Evolutionary conservation across 2,113 vertebrate genomes (phyloP), one percentile per base, ranked within the genome.

Genomic region (Elaphurus davidianus): DNA sequence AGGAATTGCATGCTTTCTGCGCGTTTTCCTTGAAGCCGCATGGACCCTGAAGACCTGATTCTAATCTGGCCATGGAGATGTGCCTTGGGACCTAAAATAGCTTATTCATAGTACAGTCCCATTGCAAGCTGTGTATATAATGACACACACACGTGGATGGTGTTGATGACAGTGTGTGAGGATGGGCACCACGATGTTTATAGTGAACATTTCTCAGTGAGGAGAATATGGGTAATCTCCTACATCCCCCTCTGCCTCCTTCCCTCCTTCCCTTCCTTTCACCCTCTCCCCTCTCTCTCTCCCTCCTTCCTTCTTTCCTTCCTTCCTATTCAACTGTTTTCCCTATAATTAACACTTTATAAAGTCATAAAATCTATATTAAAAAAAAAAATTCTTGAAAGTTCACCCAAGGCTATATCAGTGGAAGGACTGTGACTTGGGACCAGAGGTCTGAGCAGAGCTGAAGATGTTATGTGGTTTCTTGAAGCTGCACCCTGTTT

Each of bases 221-320:
- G 8, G 7, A 79, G 11, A 13, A 27, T 64, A 40, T 79, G 11
- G 17, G 12, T 17, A 16, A 8, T n/a, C n/a, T 43, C 15, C 25
- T 45, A 5, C 2, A 33, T 43, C 17, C 12, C 25, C 21, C 12
- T 4, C 78, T 30, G 8, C 5, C 10, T 47, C 19, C 25, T 19
- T 30, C 2, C n/a, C 5, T 40, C 15, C 14, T 36, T 17, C n/a
- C 9, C 67, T 36, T n/a, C 1, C 2, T 9, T 74, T 12, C 43
- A 25, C 0, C 4, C 19, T n/a, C n/a, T 16, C 4, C 19, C 43
- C 10, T 0, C 36, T 7, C 57, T 6, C 3, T 33, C 11, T 43
- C 27, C 10, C 17, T 12, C 11, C 19, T 85, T 5, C 2, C 1
- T 15, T 62, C 21, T 4, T 12, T 43, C 3, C 47, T 13, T 28